Base-by-base conservation (phyloP, 2,888 invertebrate species). In the Aphodius sticticus region DNA sequence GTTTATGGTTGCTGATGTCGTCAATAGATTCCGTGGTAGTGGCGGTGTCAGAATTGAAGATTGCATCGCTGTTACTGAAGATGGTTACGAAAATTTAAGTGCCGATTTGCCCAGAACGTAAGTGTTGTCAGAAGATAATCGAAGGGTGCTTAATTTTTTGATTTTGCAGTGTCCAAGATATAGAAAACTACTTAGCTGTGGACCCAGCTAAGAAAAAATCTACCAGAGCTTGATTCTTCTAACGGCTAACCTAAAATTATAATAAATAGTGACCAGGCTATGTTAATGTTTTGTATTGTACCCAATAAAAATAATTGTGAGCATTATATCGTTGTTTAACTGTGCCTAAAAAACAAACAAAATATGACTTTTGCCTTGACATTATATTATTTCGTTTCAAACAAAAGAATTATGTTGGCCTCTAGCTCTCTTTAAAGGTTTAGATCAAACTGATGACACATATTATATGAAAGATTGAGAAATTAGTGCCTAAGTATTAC, bases 1-100 rank as follows among this genome's bases (percentile, higher is more conserved):
- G 84, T 99, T 96, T 89, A 91, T 99, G 82, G 94, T 96, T 81
- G 91, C 91, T 82, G 94, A 95, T 1, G 91, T 91, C 76, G 90
- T 98, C 83, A 91, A 94, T 72, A 91, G 93, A 78, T 98, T 96
- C 89, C 92, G 96, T 70, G 94, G 94, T 5, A 95, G 95, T 87
- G 99, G 99, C 16, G 99, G 99, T 15, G 97, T 99, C 0, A 93
- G 99, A 15, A 99, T 99, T 84, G 99, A 99, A 88, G 99, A 99
- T 87, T 96, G 99, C 88, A 95, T 99, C 6, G 74, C 74, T 4
- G 70, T 81, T 7, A 81, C 77, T 14, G 79, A 81, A 3, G 70
- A 77, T 36, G 81, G 79, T 1, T 16, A 75, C 7, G 81, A 81
- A 16, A 77, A 79, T 77, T 76, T 80, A 71, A 78, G 16, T 36